Conservation (phyloP, 1,140 invertebrate genomes). For the Macrostomum lignano region DNA sequence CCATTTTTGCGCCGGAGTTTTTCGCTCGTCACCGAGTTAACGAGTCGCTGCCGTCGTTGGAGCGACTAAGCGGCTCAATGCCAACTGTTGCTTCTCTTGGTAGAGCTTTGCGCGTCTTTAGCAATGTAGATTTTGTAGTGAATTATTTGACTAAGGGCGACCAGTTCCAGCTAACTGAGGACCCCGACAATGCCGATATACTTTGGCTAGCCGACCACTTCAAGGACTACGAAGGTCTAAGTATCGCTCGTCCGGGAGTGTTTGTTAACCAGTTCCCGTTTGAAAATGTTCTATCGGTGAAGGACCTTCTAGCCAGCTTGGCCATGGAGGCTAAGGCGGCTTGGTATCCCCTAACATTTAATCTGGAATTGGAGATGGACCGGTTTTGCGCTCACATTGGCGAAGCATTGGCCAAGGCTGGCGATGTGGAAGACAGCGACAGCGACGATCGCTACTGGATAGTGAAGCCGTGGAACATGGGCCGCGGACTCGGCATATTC, state of each 20-base stretch:
- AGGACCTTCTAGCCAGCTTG: conserved; percentile 45
- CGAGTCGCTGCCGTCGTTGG: too few species aligned
- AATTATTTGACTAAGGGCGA: conserved; percentile 39
- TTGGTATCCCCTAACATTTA: conserved; percentile 65
- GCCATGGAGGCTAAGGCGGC: conserved; percentile 36
- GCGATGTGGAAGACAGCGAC: conserved; percentile 21
- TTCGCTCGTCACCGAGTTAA: too few species aligned
- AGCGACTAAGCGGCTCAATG: too few species aligned
- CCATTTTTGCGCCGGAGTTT: too few species aligned
- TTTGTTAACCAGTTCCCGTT: conserved; percentile 68
- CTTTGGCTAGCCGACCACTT: conserved; percentile 50
- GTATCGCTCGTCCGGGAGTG: conserved; percentile 33
- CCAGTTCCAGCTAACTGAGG: conserved; percentile 43
- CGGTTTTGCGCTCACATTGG: conserved; percentile 55
- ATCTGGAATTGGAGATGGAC: conserved; percentile 47
- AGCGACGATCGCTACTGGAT: conserved; percentile 60
- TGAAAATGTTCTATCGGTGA: conserved; percentile 57
- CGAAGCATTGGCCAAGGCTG: conserved; percentile 27
- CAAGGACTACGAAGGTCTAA: conserved; percentile 38
- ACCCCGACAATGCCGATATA: conserved; percentile 46
- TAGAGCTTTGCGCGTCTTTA: conserved; percentile 46
- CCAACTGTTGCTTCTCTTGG: too few species aligned
- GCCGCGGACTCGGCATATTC: conserved; percentile 51
- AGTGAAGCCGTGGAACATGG: conserved; percentile 66
- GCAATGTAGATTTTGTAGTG: conserved; percentile 42